phyloP scores from a whole-genome alignment of 2,113 vertebrate species.

The Plectropomus leopardus region DNA sequence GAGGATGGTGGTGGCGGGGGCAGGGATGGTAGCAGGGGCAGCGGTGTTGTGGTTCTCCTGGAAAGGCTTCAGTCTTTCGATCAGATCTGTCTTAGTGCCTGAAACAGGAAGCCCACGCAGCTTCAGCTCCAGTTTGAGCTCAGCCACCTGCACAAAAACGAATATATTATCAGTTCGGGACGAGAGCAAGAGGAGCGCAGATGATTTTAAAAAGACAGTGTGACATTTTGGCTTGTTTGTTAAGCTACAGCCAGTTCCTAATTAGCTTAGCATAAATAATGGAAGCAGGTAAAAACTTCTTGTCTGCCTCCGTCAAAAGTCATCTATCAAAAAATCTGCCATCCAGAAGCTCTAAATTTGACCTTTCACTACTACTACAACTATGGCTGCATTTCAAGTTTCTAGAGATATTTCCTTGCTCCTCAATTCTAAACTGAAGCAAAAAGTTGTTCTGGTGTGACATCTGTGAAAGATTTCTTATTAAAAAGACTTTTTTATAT shows the following conservation, averaged over 20 bases:
- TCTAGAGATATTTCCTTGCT: no score
- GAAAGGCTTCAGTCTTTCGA: conserved; percentile 94
- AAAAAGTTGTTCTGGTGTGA: no score
- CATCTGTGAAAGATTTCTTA: no score
- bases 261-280: neutral
- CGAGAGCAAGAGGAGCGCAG: neutral
- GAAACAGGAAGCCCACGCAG: conserved; percentile 95
- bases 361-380: no score
- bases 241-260: neutral
- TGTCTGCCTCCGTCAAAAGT: neutral
- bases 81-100: conserved; percentile 96
- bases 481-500: no score
- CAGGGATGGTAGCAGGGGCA: conserved; percentile 21
- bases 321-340: neutral
- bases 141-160: conserved; percentile 89
- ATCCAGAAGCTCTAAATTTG: neutral
- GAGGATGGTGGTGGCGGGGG: conserved; percentile 33
- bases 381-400: no score
- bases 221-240: neutral
- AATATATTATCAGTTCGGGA: neutral
- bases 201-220: neutral
- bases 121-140: conserved; percentile 97
- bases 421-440: no score
- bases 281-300: neutral
- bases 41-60: conserved; percentile 85